Base-by-base conservation (phyloP, 2,888 invertebrate genomes). In the Sminthurinus aureus region DNA sequence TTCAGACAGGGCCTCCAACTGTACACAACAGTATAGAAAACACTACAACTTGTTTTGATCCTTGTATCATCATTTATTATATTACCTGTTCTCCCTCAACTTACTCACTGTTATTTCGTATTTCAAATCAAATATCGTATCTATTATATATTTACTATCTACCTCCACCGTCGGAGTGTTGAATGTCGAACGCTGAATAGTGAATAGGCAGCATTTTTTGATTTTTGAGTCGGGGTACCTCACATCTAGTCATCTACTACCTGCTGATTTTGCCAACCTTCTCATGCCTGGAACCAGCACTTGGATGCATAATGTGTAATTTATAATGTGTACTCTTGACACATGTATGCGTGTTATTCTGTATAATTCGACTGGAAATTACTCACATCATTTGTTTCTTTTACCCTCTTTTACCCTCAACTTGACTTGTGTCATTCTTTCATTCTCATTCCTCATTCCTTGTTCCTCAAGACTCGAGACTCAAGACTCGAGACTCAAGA, bases 61-160 rank as follows among this genome's bases (percentile, higher is more conserved):
- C 84, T 77, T 80, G 82, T 82, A 82, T 84, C 84, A 85, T 85
- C 85, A 85, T 85, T 85, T 85, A 85, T 85, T 84, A 85, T 84
- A 85, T 38, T 38, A 1, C 83, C 82, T 85, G 80, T 67, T 73
- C 79, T 73, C 75, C 80, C 51, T 80, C 52, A 71, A 80, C 80
- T 73, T 38, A 6, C 38, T 75, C 26, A 22, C 67, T 64, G 38
- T 26, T 26, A 81, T 22, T 15, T 79, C 20, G n/a, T 69, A 79
- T 79, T 79, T 79, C 79, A 79, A 79, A 79, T 79, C 69, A 79
- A 79, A 74, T 11, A 67, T 67, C 64, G 15, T 64, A 13, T 64
- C 64, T n/a, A 18, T 20, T 66, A 66, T 20, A 18, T n/a, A 20
- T 66, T 20, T 15, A 15, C 15, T 66, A 15, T 15, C 66, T 67